Evolutionary conservation across 2,888 invertebrate species (phyloP), one percentile per base, ranked within the genome.

Genomic region (Anaspis maculata): DNA sequence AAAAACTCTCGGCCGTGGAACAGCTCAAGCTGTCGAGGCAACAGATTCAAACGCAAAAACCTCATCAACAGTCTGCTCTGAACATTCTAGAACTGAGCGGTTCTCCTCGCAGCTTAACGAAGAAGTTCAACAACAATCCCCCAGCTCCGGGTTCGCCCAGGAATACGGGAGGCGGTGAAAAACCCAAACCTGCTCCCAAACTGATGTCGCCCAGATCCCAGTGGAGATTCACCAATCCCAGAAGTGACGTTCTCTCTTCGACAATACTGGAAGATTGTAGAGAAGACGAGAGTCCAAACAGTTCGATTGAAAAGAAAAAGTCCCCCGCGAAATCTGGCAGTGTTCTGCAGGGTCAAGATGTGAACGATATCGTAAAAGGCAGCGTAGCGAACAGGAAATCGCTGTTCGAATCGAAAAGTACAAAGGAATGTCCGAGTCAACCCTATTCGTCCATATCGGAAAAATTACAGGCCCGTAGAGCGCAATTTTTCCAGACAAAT

Each of bases 231-330:
- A 73, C 79, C 21, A 80, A 77, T 46, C 83, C 81, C 2, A 70
- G 87, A 50, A 85, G 83, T 13, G 86, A 89, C 54, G 85, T 89
- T 31, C 74, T 90, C 55, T 86, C 88, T 24, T 83, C 84, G 26
- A 86, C 88, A 35, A 90, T 90, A 61, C 80, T 80, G 23, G 89
- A 90, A 70, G 89, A 82, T 47, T 79, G 83, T 53, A 85, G 85
- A 55, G 81, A 80, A 54, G 87, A 87, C 54, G 83, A 85, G 47
- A 77, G 71, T 49, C 74, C 75, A 2, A 74, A 73, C 42, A 74
- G 74, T 49, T 75, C 75, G 11, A 69, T 71, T 15, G 75, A 76
- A 52, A 72, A 71, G 49, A 68, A 66, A 34, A 70, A 69, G 25
- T n/a, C n/a, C n/a, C n/a, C n/a, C n/a, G n/a, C 34, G 26, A 23